phyloP scores from a whole-genome alignment of 35 echinoderm and acorn worm species.

The Lytechinus pictus region DNA sequence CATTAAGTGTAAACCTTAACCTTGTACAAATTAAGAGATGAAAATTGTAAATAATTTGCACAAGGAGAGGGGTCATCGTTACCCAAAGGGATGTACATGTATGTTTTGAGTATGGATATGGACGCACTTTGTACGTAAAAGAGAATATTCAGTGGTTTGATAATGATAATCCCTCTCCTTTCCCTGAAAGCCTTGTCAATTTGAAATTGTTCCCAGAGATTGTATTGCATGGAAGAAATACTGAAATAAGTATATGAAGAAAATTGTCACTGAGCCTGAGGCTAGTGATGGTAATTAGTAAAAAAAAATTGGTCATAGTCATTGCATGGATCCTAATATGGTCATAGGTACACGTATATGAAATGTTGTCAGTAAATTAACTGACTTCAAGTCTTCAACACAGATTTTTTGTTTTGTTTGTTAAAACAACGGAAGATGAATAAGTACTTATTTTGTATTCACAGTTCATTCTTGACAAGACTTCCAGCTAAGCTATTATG shows the following conservation, averaged over 20 bases:
- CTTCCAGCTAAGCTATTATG: conserved; percentile 9
- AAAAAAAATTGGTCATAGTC: no score
- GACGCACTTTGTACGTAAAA: neutral
- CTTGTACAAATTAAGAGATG: neutral
- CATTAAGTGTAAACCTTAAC: no score
- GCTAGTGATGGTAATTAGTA: neutral
- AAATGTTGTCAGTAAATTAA: no score
- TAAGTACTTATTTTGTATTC: neutral
- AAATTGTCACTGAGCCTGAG: neutral
- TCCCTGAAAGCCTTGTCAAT: neutral
- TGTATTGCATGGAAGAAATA: neutral
- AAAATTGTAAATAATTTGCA: conserved; percentile 14
- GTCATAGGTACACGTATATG: no score
- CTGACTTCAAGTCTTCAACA: no score
- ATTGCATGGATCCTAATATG: no score
- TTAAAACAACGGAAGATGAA: neutral
- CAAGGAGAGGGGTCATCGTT: neutral
- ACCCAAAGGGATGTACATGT: neutral
- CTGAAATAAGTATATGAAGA: neutral
- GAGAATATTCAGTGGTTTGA: neutral
- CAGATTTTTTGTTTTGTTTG: no score
- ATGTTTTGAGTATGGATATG: neutral
- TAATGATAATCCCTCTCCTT: neutral
- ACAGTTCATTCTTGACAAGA: conserved; percentile 24
- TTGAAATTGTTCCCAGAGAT: neutral